Base-by-base conservation (phyloP, 2,888 invertebrate genomes). In the Tuta absoluta region DNA sequence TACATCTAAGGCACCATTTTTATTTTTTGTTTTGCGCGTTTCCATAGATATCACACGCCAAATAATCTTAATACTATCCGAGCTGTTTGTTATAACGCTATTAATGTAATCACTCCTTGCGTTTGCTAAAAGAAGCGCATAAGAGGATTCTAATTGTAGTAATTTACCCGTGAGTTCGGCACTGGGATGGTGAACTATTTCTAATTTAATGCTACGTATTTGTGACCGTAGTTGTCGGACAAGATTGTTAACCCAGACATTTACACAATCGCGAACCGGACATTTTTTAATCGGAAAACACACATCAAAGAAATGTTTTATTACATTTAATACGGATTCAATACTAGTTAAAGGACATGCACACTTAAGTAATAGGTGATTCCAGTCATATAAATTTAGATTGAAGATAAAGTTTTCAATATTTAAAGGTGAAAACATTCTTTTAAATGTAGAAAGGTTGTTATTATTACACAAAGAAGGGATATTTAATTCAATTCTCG, bases 201-300 rank as follows among this genome's bases (percentile, higher is more conserved):
- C 7, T 5, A 49, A 19, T 17, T 49, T 49, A 17, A 49, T 19
- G 49, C 3, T 19, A n/a, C n/a, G n/a, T n/a, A n/a, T n/a, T n/a
- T n/a, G n/a, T n/a, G n/a, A n/a, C n/a, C n/a, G 51, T 5, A 17
- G 19, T 10, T 19, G 23, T 5, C 51, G 41, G 0, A 60, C 24
- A 8, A n/a, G 17, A n/a, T 60, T 14, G 45, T n/a, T 60, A 0
- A 60, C 60, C 60, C 60, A 60, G 14, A 28, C 45, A 21, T 24
- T 45, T n/a, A 28, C 24, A 45, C 8, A 17, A 12, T 48, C 28
- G n/a, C 28, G 45, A 14, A 17, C 0, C 7, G 28, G 60, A 14
- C 48, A 48, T 45, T 45, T 48, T 48, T 61, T 61, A 0, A 45
- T 10, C 1, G 60, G 60, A 14, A 60, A 60, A 24, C 45, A 21